Base-by-base conservation (phyloP, 1,140 invertebrate species). In the Drosophila insularis region DNA sequence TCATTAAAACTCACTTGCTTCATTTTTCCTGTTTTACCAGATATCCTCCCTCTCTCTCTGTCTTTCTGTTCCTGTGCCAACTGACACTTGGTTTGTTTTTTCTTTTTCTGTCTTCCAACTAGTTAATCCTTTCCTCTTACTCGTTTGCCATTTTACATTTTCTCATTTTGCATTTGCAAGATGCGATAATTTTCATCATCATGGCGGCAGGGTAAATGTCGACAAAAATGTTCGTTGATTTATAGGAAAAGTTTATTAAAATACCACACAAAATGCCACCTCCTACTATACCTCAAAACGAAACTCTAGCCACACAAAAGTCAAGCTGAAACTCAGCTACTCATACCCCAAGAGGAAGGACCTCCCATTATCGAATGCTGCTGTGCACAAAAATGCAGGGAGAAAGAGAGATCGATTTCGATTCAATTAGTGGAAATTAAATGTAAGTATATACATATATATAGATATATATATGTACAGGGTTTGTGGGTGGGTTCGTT, bases 401-500 rank as follows among this genome's bases (percentile, higher is more conserved):
- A 59, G 71, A 68, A 65, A 73, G 71, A 74, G 70, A 84, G 84
- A 89, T 89, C 84, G 84, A 89, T 89, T 89, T 89, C 84, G 84
- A 89, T 89, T 89, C 84, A 89, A 89, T 89, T 89, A 89, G 84
- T 89, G 84, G 77, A 89, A 89, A 89, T 89, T 89, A 89, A 89
- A 89, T 89, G 84, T 89, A 89, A 82, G 84, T 87, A 80, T 89
- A 81, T 81, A 81, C 65, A 53, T 74, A 62, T 56, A 55, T 69
- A 50, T 65, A 60, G 37, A 64, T 39, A 19, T 58, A n/a, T 66
- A 63, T 64, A 50, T 5, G 2, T 7, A 13, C 3, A 13, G 7
- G 2, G 14, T 6, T 13, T 65, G 55, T 56, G 58, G 60, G 31
- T 67, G 58, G 69, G 77, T 55, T 55, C 69, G 74, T 73, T 70